Conservation (phyloP, 1,140 invertebrate species). For the Oncopodura yosiiana region DNA sequence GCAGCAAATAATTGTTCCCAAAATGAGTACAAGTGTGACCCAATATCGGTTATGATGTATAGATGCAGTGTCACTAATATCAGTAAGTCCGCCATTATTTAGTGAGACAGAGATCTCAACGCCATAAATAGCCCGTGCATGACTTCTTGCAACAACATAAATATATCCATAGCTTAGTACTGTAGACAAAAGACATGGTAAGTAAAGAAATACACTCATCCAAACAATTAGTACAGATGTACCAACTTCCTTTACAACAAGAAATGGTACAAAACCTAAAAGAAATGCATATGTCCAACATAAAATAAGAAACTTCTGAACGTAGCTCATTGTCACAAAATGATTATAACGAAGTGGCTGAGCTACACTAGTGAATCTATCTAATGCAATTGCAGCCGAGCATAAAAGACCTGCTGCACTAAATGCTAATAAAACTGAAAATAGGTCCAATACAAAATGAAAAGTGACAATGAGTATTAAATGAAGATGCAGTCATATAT, state of each 20-base stretch:
- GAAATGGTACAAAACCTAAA: conserved; percentile 4
- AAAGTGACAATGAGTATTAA: neutral
- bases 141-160: conserved; percentile 53
- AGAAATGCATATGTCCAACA: conserved; percentile 33
- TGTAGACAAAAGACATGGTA: conserved; percentile 48
- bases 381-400: conserved; percentile 55
- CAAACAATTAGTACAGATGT: conserved; percentile 16
- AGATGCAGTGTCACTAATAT: conserved; percentile 26
- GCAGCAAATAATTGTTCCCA: conserved; percentile 51
- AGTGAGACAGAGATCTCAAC: conserved; percentile 54
- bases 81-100: conserved; percentile 5
- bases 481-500: neutral
- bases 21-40: conserved; percentile 52
- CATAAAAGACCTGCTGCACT: conserved; percentile 54
- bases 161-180: conserved; percentile 57
- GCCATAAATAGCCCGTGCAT: conserved; percentile 55
- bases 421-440: conserved; percentile 50
- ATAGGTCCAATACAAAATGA: conserved; percentile 49
- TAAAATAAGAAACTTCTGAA: conserved; percentile 30
- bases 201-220: conserved; percentile 39
- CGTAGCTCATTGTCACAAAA: conserved; percentile 32
- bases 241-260: neutral
- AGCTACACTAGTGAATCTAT: conserved; percentile 53
- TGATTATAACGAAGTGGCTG: conserved; percentile 48
- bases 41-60: conserved; percentile 45